Conservation (phyloP, 2,797 vertebrate species). For the Parauchenoglanis punctatus region DNA sequence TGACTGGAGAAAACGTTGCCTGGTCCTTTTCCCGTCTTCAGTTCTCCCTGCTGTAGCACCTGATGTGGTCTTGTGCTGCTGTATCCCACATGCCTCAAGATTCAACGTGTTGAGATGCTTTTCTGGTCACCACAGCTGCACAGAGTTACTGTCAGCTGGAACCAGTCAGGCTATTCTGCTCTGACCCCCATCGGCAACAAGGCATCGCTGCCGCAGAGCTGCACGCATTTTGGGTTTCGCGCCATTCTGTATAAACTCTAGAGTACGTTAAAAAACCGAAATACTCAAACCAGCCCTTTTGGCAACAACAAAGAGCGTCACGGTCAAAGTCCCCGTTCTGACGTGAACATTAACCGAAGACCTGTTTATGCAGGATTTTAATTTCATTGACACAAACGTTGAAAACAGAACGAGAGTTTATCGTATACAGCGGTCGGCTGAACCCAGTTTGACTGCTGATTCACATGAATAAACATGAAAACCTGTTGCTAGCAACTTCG, state of each 20-base stretch:
- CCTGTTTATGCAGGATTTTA: not conserved
- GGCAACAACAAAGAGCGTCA: not conserved
- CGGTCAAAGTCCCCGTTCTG: not conserved
- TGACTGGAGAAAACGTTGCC: not conserved
- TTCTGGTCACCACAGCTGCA: not conserved
- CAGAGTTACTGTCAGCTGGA: not conserved
- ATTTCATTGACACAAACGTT: not conserved
- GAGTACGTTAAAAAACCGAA: not conserved
- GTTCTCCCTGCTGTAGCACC: not conserved
- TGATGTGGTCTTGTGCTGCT: not conserved
- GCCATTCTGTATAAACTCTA: not conserved
- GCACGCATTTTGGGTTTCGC: not conserved
- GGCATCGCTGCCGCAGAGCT: not conserved
- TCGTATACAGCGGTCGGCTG: not conserved
- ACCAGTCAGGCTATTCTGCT: not conserved
- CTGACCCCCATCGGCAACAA: not conserved
- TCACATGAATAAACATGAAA: slow-evolving; percentile 25
- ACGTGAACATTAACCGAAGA: not conserved
- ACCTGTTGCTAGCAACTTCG: slow-evolving; percentile 36
- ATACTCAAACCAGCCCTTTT: too few relatives aligned
- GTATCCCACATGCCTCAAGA: not conserved
- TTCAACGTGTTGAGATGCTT: not conserved
- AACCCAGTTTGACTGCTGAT: slow-evolving; percentile 10
- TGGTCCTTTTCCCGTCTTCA: not conserved
- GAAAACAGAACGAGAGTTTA: not conserved